phyloP scores from a whole-genome alignment of 2,888 invertebrate species.

The Barypeithes pellucidus region DNA sequence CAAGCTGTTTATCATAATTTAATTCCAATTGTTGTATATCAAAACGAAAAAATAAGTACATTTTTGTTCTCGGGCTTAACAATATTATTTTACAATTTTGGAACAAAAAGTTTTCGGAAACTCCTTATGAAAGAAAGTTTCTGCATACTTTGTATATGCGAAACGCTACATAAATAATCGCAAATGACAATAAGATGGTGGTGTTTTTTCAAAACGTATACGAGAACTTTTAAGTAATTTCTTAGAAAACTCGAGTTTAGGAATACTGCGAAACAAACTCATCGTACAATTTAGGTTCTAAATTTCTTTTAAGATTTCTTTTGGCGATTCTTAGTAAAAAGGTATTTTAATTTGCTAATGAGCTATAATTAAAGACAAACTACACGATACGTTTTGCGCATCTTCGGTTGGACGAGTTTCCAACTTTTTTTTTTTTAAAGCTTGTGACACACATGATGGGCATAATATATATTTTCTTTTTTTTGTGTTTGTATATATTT shows the following conservation, averaged over 20 bases:
- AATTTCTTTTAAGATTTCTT: neutral
- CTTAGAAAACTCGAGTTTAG: neutral
- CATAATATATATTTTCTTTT: too few species aligned
- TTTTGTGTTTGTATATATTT: too few species aligned
- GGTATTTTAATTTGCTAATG: too few species aligned
- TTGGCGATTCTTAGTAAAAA: too few species aligned
- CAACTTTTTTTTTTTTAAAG: too few species aligned
- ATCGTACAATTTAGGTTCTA: neutral
- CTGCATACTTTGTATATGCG: neutral
- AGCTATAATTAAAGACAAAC: too few species aligned
- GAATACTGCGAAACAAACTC: neutral
- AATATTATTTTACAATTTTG: slow-evolving; percentile 5
- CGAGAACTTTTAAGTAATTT: slow-evolving; percentile 11
- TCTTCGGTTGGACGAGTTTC: too few species aligned
- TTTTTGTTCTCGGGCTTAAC: slow-evolving; percentile 1
- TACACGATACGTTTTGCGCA: too few species aligned
- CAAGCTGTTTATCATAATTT: neutral
- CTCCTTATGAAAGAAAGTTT: slow-evolving; percentile 2
- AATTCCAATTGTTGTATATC: slow-evolving; percentile 1
- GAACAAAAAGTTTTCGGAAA: neutral
- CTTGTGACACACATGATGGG: too few species aligned
- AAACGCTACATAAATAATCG: slow-evolving; percentile 6
- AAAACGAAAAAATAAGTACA: neutral
- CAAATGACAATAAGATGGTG: slow-evolving; percentile 9
- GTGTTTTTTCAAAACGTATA: neutral